These are phyloP conservation scores for Carpatolechia fugitivella DNA, from an alignment of 2,888 invertebrate genomes.

Conservation along the genomic window DNA sequence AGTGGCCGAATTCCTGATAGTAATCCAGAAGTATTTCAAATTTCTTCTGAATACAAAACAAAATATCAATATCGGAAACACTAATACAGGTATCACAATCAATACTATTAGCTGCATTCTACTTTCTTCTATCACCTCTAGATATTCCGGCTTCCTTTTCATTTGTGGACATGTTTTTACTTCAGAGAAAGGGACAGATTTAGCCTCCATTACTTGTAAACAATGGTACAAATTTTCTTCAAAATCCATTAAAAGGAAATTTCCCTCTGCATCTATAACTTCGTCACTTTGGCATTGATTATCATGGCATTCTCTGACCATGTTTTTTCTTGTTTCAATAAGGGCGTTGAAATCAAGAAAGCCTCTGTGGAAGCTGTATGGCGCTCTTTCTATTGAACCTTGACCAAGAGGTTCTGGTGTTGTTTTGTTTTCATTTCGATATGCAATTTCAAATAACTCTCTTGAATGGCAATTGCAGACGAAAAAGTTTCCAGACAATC, in stretches of 20 bases:
- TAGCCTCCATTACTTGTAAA: conserved; percentile 35
- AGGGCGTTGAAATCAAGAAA: conserved; percentile 38
- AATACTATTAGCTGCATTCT: conserved; percentile 36
- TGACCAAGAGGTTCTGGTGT: too few relatives aligned
- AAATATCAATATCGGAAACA: conserved; percentile 37
- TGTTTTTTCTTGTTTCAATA: conserved; percentile 32
- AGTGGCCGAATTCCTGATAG: conserved; percentile 78
- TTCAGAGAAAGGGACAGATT: conserved; percentile 29
- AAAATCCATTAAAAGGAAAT: conserved; percentile 50
- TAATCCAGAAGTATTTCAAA: conserved; percentile 79
- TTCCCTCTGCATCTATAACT: conserved; percentile 31
- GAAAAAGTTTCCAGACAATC: conserved; percentile 77
- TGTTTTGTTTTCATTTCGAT: conserved; percentile 31
- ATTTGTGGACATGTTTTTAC: conserved; percentile 35
- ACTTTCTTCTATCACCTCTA: conserved; percentile 25
- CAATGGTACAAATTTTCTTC: conserved; percentile 39
- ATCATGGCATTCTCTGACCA: conserved; percentile 25
- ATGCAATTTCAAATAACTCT: conserved; percentile 67
- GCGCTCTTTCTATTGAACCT: too few relatives aligned
- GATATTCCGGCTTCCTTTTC: conserved; percentile 28
- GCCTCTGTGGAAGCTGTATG: conserved; percentile 36
- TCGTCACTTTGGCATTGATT: conserved; percentile 24
- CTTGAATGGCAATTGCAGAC: conserved; percentile 79
- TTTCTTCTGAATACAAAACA: conserved; percentile 65
- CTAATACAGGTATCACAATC: conserved; percentile 35